A percentile compares a stretch with the other conserved stretches of the same genome.
These are phyloP conservation scores for Seriola rivoliana DNA, from an alignment of 2,113 vertebrate species.

Conservation along the genomic window DNA sequence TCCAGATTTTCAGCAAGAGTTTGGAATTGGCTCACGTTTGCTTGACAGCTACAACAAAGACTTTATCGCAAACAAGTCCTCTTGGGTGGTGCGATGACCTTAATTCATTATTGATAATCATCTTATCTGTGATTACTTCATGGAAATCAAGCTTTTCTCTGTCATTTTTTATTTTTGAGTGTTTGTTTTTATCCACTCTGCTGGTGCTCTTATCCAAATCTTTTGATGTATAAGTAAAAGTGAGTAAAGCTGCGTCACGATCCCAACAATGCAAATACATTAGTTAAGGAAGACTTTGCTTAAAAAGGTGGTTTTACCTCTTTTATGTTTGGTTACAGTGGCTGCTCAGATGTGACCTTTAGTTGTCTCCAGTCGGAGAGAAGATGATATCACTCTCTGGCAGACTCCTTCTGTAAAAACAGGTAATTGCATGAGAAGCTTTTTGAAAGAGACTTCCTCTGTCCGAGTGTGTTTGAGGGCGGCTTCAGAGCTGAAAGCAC, in stretches of 20 bases:
- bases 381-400: slow-evolving; percentile 38
- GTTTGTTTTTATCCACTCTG: not conserved
- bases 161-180: not conserved
- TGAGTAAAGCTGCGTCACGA: not conserved
- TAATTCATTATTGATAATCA: not conserved
- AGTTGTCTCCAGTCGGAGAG: not conserved
- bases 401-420: slow-evolving; percentile 5
- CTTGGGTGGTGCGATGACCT: not conserved
- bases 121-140: not conserved
- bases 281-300: too few relatives aligned
- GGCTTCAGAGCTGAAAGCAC: slow-evolving; percentile 1
- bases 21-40: not conserved
- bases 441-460: slow-evolving; percentile 2
- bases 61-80: not conserved
- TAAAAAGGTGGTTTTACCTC: not conserved
- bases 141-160: not conserved
- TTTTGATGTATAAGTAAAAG: not conserved
- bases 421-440: slow-evolving; percentile 21
- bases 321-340: not conserved
- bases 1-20: not conserved
- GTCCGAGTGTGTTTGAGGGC: not conserved
- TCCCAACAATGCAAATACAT: not conserved
- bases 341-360: slow-evolving; percentile 1
- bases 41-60: not conserved
- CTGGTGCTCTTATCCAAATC: not conserved